Evolutionary conservation across 92 coral and sea anemone species (phyloP).

Genomic region (Palythoa caribaeorum): DNA sequence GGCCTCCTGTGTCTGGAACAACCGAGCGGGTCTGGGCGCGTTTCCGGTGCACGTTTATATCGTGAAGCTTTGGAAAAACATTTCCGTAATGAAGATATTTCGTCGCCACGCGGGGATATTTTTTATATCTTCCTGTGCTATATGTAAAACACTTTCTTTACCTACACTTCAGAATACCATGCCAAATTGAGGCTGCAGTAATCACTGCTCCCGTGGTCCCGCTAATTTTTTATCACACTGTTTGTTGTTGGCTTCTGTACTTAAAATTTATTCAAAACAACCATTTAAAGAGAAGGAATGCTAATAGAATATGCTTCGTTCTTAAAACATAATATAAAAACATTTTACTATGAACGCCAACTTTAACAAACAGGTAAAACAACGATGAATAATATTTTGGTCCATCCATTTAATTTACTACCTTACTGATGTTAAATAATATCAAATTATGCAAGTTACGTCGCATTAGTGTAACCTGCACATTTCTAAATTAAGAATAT

Average conservation of each 20-base stretch:
- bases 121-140: neutral
- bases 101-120: neutral
- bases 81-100: neutral
- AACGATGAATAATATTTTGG: neutral
- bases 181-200: neutral
- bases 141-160: neutral
- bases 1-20: no score
- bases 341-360: neutral
- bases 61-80: neutral
- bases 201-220: neutral
- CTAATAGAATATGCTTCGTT: neutral
- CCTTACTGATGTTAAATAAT: neutral
- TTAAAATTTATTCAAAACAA: neutral
- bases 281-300: neutral
- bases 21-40: no score
- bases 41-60: no score
- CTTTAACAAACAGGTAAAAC: neutral
- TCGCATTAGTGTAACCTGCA: neutral
- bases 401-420: neutral
- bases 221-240: neutral
- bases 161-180: neutral
- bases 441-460: neutral
- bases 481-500: neutral
- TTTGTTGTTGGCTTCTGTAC: neutral
- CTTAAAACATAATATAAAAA: neutral